Evolutionary conservation across 2,888 invertebrate species (phyloP), one percentile per base, ranked within the genome.

Genomic region (Apodemia duryi): DNA sequence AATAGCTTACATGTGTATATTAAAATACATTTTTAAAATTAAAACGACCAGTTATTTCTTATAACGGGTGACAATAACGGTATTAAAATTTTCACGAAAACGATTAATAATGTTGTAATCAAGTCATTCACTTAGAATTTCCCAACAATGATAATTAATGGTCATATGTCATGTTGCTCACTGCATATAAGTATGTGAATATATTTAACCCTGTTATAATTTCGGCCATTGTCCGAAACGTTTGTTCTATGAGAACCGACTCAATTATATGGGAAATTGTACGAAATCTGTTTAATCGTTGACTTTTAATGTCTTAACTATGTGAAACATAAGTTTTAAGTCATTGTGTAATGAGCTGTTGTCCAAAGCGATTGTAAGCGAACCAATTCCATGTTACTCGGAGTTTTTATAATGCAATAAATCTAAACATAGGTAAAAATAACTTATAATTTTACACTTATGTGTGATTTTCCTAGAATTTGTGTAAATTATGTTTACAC

Each of bases 231-330:
- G 91, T 91, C 91, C 89, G 82, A 85, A 82, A 74, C 77, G 79
- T 85, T 88, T 83, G 86, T 90, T 88, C 87, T 89, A 85, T 91
- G 91, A 81, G 91, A 91, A 91, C 91, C 82, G 82, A 81, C 85
- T 87, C 90, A 91, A 91, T 91, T 91, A 91, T 86, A 77, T 76
- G 73, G 76, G 75, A 77, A 77, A 77, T 74, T 72, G 78, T 84
- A 88, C 85, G 84, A 91, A 91, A 90, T 87, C 83, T 78, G 84
- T 86, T 85, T 91, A 90, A 91, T 91, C 87, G 88, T 79, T 77
- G 80, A 84, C 86, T 84, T 88, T 89, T 87, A 89, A 88, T 83
- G 78, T 84, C 85, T 83, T 90, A 91, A 91, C 91, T 90, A 90
- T 91, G 91, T 82, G 91, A 91, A 90, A 87, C 81, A 80, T 76